Evolutionary conservation across 2,888 invertebrate genomes (phyloP).

Genomic region (Drosophila emarginata): DNA sequence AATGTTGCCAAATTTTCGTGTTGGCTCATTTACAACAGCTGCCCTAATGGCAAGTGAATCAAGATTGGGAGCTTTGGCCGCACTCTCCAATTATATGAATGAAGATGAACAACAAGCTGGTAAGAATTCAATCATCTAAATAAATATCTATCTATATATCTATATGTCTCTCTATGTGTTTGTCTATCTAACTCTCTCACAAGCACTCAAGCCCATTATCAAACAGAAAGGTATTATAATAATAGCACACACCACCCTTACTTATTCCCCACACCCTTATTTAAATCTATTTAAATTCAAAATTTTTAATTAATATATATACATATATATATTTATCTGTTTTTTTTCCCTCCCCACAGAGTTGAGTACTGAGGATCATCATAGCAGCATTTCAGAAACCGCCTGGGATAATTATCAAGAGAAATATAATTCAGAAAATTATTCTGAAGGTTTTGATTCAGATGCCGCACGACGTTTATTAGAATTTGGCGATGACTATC

Average conservation of each 20-base stretch:
- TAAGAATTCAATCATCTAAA: conserved; percentile 46
- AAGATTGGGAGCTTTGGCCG: conserved; percentile 81
- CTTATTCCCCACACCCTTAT: conserved; percentile 15
- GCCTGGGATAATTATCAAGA: conserved; percentile 99
- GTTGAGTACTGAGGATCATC: conserved; percentile 87
- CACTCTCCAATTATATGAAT: conserved; percentile 81
- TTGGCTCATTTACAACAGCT: conserved; percentile 84
- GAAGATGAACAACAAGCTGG: conserved; percentile 80
- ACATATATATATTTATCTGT: not conserved
- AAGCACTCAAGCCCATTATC: conserved; percentile 81
- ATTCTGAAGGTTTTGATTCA: conserved; percentile 93
- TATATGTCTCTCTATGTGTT: conserved; percentile 12
- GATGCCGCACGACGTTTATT: conserved; percentile 91
- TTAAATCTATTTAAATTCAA: not conserved
- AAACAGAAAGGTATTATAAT: conserved; percentile 75
- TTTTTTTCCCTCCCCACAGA: conserved; percentile 80
- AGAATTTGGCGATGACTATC: conserved; percentile 95
- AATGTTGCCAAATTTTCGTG: conserved; percentile 86
- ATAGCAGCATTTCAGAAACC: conserved; percentile 92
- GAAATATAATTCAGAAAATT: conserved; percentile 94
- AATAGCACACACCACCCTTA: too few species aligned
- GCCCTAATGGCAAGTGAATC: conserved; percentile 79
- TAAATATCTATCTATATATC: not conserved
- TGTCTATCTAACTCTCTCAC: conserved; percentile 58
- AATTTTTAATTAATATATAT: not conserved